Base-by-base conservation (phyloP, 2,888 invertebrate species). In the Tipula lateralis region DNA sequence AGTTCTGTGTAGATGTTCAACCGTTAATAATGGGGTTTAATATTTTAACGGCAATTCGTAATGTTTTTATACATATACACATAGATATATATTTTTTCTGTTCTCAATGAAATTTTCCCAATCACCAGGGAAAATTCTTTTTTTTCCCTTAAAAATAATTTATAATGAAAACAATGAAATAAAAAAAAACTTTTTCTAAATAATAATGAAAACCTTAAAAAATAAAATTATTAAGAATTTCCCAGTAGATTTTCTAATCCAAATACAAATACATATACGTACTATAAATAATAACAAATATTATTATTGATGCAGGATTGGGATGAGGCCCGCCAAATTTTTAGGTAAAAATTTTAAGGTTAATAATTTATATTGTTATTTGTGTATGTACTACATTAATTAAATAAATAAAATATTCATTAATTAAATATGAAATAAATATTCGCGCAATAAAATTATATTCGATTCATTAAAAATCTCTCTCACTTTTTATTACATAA, bases 21-120 rank as follows among this genome's bases (percentile, higher is more conserved):
- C 66, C 66, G 66, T 66, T 66, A 66, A 66, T 24, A 66, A 66
- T 66, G 24, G 66, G 66, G 24, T 66, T 66, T 66, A 66, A 66
- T 66, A 66, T 66, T 66, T 66, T 66, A 66, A 66, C 66, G 24
- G 66, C 66, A 66, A 66, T 66, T 24, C 66, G 9, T 39, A 39
- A 39, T 39, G 0, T 39, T 66, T 66, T 66, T 24, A 66, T 66
- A 66, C 1, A 24, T 44, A 5, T 66, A n/a, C n/a, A n/a, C n/a
- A n/a, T n/a, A n/a, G n/a, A n/a, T n/a, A n/a, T n/a, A n/a, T n/a
- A n/a, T n/a, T n/a, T 66, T 24, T 24, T 24, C 24, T 66, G 66
- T 66, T 7, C 66, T 24, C 24, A 16, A 66, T 66, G 24, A 24
- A 66, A 66, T 66, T 66, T 66, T 24, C 9, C 19, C 24, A 24